A percentile compares a stretch with the other conserved stretches of the same genome.
Evolutionary conservation across 2,888 invertebrate genomes (phyloP).

Genomic region (Ornithoptera alexandrae): DNA sequence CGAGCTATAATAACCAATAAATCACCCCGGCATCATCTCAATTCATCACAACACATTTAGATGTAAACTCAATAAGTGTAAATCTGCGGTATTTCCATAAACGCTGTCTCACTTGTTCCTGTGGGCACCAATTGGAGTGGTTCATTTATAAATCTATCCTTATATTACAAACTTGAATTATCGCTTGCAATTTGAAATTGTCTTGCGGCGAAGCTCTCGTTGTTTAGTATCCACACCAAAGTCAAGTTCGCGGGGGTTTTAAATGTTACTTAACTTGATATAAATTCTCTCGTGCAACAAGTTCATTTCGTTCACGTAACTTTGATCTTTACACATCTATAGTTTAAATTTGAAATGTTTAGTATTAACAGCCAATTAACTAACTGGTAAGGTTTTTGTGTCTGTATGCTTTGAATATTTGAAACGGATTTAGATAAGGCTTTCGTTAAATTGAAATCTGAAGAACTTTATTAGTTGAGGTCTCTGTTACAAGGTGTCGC

Average conservation of each 20-base stretch:
- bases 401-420: too few species aligned
- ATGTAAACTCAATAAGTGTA: constrained; percentile 48
- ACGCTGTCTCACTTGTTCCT: constrained; percentile 44
- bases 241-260: constrained; percentile 26
- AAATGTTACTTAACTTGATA: constrained; percentile 20
- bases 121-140: constrained; percentile 36
- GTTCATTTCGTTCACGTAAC: too few species aligned
- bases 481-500: too few species aligned
- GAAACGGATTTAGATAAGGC: too few species aligned
- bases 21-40: neutral
- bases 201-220: constrained; percentile 45
- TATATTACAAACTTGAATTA: constrained; percentile 48
- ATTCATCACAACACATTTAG: constrained; percentile 28
- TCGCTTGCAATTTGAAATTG: constrained; percentile 50
- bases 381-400: too few species aligned
- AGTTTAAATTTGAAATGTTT: too few species aligned
- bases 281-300: neutral
- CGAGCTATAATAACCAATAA: too few species aligned
- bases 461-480: too few species aligned
- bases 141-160: constrained; percentile 50
- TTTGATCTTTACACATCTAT: too few species aligned
- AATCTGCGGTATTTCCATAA: constrained; percentile 51
- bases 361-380: too few species aligned
- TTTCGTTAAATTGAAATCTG: too few species aligned
- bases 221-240: constrained; percentile 34